Conservation (phyloP, 2,113 vertebrate species). For the Arenaria interpres region DNA sequence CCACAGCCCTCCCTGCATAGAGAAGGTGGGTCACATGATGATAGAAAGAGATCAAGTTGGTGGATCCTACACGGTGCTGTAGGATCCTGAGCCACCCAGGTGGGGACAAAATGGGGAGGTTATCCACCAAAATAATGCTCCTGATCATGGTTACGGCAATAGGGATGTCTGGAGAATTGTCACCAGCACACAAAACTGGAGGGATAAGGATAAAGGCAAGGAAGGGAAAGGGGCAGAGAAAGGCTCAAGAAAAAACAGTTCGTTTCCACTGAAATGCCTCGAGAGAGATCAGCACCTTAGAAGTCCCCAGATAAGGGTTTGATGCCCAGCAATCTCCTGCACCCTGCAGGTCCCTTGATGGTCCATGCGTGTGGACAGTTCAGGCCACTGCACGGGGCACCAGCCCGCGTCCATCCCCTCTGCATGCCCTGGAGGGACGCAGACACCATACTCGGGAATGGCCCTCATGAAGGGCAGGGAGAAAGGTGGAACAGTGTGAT, state of each 20-base stretch:
- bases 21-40: too few relatives aligned
- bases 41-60: too few relatives aligned
- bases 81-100: not conserved
- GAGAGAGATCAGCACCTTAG: not conserved
- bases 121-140: not conserved
- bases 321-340: not conserved
- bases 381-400: fast-evolving
- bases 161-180: fast-evolving
- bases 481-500: not conserved
- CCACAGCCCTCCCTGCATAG: too few relatives aligned
- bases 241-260: not conserved
- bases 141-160: not conserved
- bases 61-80: not conserved
- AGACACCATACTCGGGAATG: fast-evolving
- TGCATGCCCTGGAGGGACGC: fast-evolving
- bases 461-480: not conserved
- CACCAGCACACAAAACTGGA: not conserved
- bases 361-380: fast-evolving
- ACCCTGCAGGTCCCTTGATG: not conserved
- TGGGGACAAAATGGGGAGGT: not conserved
- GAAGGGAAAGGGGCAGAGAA: not conserved
- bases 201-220: not conserved
- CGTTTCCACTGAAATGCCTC: not conserved
- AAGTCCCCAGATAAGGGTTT: not conserved
- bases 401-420: fast-evolving